Conservation (phyloP, 1,140 invertebrate species). For the Ooceraea biroi region DNA sequence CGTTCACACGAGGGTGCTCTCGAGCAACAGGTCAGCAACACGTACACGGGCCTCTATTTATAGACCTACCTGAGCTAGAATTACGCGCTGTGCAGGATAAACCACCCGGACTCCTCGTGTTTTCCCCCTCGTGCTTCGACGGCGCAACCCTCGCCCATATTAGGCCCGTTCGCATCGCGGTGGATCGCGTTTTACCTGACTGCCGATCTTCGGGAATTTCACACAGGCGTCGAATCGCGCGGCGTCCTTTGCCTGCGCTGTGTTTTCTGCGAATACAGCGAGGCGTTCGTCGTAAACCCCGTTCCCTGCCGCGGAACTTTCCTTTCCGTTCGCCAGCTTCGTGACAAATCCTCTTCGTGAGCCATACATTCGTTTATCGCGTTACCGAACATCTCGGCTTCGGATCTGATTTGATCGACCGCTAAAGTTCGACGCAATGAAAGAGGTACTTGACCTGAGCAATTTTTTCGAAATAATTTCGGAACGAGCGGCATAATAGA, state of each 20-base stretch:
- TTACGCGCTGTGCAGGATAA: slow-evolving; percentile 76
- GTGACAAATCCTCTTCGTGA: background rate
- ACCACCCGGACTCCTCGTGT: slow-evolving; percentile 72
- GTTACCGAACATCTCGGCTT: background rate
- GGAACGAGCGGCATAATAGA: background rate
- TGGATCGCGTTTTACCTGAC: slow-evolving; percentile 60
- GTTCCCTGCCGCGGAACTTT: background rate
- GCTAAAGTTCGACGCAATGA: too few relatives aligned
- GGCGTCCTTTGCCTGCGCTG: slow-evolving; percentile 12
- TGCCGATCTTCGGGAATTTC: slow-evolving; percentile 61
- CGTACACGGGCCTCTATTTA: slow-evolving; percentile 80
- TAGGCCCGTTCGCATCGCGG: slow-evolving; percentile 57
- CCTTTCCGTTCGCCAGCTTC: background rate
- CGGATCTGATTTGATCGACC: background rate
- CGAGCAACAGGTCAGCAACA: slow-evolving; percentile 84
- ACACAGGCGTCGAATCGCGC: slow-evolving; percentile 21
- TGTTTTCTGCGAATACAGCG: background rate
- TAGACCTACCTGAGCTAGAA: slow-evolving; percentile 81
- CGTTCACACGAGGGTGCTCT: slow-evolving; percentile 81
- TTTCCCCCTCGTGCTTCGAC: slow-evolving; percentile 56
- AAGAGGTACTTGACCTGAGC: background rate
- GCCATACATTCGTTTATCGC: background rate
- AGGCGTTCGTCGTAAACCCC: background rate
- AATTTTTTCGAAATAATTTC: background rate
- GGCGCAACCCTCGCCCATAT: slow-evolving; percentile 63